Percentiles rank a stretch among this genome's conserved stretches.
These are phyloP conservation scores for Bos taurus DNA, from an alignment of 2,113 vertebrate genomes.

Conservation along the genomic window DNA sequence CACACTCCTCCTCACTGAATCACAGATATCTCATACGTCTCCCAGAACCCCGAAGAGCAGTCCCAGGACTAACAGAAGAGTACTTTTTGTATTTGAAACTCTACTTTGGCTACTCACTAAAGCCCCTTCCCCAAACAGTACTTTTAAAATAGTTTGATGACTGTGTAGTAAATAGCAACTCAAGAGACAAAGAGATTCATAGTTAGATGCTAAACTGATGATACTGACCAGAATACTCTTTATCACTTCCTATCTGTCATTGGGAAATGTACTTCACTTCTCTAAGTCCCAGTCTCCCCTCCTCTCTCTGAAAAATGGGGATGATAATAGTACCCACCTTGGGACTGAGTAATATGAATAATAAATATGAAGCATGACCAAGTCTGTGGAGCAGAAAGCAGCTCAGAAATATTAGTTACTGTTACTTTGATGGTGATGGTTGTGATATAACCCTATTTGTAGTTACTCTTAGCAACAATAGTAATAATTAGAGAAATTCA, in stretches of 20 bases:
- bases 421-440: neutral
- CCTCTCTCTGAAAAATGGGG: neutral
- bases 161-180: neutral
- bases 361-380: neutral
- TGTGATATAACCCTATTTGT: neutral
- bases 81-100: neutral
- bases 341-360: neutral
- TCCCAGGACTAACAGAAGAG: neutral
- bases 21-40: neutral
- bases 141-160: constrained; percentile 6
- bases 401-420: neutral
- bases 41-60: neutral
- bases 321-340: neutral
- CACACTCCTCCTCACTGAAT: neutral
- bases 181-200: neutral
- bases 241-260: neutral
- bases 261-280: neutral
- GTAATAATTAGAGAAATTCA: neutral
- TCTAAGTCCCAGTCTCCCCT: neutral
- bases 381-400: neutral
- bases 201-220: neutral
- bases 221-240: neutral
- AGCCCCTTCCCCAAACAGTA: neutral
- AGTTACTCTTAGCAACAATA: neutral
- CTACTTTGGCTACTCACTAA: neutral